Percentiles rank a stretch among this genome's conserved stretches.
Evolutionary conservation across 2,113 vertebrate genomes (phyloP).

Genomic region (Bolborhynchus lineola): DNA sequence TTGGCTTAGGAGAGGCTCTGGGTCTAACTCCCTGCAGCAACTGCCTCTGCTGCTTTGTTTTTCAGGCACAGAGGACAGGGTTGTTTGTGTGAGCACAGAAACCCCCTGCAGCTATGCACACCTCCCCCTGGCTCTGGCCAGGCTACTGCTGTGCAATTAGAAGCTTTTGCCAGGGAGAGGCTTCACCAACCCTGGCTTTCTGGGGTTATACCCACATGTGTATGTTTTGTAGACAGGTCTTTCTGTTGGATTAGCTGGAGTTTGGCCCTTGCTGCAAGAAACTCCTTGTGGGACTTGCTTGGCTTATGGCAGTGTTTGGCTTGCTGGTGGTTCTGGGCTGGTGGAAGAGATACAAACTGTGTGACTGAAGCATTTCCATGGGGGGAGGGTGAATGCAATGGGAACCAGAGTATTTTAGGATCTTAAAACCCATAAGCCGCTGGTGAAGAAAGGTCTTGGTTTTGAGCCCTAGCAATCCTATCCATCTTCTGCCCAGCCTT

Average conservation of each 20-base stretch:
- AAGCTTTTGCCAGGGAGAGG: conserved; percentile 40
- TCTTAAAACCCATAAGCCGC: not conserved
- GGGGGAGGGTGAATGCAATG: not conserved
- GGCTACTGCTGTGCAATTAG: not conserved
- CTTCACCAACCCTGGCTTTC: conserved; percentile 56
- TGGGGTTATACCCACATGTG: not conserved
- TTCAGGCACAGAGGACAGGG: fast-evolving
- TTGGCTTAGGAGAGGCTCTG: not conserved
- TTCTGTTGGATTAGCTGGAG: not conserved
- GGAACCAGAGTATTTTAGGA: not conserved
- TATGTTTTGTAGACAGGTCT: not conserved
- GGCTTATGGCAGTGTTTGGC: fast-evolving
- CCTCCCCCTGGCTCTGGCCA: not conserved
- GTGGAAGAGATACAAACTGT: not conserved
- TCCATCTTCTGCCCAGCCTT: not conserved
- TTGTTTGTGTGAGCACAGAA: fast-evolving
- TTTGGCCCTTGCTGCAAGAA: not conserved
- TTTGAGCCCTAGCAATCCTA: not conserved
- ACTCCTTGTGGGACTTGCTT: not conserved
- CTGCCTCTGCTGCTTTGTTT: not conserved
- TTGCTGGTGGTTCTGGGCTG: not conserved
- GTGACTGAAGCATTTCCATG: not conserved
- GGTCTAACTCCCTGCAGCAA: fast-evolving
- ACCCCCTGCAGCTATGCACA: not conserved
- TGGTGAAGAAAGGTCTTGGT: fast-evolving